phyloP scores from a whole-genome alignment of 2,113 vertebrate species.

The Saccopteryx leptura region DNA sequence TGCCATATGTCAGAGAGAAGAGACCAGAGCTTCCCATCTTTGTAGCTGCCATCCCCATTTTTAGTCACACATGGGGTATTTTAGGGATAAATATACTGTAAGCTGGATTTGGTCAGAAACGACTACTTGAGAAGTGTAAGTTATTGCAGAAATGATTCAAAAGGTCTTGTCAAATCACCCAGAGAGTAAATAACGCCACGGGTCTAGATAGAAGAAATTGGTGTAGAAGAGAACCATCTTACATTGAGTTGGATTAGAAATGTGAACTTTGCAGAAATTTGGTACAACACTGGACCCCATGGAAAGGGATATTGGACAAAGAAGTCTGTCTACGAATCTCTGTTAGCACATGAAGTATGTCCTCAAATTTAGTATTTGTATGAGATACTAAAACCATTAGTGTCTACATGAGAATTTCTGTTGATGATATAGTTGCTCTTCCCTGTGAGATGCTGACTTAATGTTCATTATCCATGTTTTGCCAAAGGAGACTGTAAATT shows the following conservation, averaged over 20 bases:
- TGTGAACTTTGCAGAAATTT: not conserved
- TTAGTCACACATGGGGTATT: not conserved
- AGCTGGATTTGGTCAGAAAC: not conserved
- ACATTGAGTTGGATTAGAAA: not conserved
- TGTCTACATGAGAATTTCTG: not conserved
- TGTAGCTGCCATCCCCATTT: not conserved
- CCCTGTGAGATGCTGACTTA: not conserved
- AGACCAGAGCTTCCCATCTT: not conserved
- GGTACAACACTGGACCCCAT: not conserved
- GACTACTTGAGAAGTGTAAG: not conserved
- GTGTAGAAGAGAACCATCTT: not conserved
- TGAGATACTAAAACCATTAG: not conserved
- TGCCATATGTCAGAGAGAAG: not conserved
- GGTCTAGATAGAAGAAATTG: conserved; percentile 36
- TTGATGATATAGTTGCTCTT: not conserved
- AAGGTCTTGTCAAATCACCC: not conserved
- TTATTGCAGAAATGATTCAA: not conserved
- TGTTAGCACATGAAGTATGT: not conserved
- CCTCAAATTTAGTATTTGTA: not conserved
- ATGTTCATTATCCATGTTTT: not conserved
- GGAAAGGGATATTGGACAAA: not conserved
- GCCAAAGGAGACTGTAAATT: not conserved
- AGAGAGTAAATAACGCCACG: not conserved
- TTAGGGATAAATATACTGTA: not conserved
- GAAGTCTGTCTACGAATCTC: not conserved